A percentile compares a stretch with the other conserved stretches of the same genome.
These are phyloP conservation scores for Schlechtendalia chinensis DNA, from an alignment of 1,140 invertebrate species.

Conservation along the genomic window DNA sequence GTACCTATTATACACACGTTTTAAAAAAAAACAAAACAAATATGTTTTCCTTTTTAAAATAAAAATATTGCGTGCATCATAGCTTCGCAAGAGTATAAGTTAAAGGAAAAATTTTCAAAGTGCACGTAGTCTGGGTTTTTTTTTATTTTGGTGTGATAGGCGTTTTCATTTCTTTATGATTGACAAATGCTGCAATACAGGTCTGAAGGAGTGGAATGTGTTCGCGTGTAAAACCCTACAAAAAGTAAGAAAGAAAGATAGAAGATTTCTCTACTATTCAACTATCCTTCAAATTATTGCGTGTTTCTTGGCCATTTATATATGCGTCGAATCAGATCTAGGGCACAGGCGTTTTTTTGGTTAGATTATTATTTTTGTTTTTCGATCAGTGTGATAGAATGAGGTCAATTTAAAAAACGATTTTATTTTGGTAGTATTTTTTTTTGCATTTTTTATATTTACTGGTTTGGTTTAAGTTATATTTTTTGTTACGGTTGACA, in stretches of 20 bases:
- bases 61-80: neutral
- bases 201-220: neutral
- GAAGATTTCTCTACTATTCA: conserved; percentile 20
- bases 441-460: neutral
- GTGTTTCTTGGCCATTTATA: conserved; percentile 27
- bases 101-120: too few relatives aligned
- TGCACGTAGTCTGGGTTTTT: too few relatives aligned
- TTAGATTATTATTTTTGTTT: conserved; percentile 2
- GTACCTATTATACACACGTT: too few relatives aligned
- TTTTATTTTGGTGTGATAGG: neutral
- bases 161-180: neutral
- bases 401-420: conserved; percentile 11
- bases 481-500: too few relatives aligned
- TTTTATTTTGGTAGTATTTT: neutral
- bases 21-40: neutral
- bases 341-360: neutral
- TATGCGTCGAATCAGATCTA: conserved; percentile 7
- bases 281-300: conserved; percentile 10
- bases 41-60: neutral
- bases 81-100: too few relatives aligned
- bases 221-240: neutral
- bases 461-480: too few relatives aligned
- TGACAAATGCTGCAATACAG: neutral
- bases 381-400: neutral
- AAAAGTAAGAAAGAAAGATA: neutral